Evolutionary conservation across 92 coral and sea anemone genomes (phyloP).

Genomic region (Metridium senile): DNA sequence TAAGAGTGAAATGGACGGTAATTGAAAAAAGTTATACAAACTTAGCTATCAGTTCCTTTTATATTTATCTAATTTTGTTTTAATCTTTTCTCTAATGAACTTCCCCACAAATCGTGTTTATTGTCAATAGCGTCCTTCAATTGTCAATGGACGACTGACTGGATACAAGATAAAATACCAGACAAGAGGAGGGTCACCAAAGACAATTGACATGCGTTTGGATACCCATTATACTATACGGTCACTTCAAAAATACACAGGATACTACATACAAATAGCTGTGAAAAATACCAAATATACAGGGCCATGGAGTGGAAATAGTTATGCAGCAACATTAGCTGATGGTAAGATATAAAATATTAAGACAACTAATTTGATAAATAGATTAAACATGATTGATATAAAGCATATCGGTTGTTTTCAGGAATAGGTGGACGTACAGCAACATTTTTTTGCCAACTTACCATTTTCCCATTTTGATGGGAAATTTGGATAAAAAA

Average conservation of each 20-base stretch:
- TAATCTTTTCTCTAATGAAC: background rate
- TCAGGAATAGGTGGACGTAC: too few species aligned
- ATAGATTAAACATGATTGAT: too few species aligned
- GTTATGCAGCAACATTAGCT: too few species aligned
- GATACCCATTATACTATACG: background rate
- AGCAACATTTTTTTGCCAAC: too few species aligned
- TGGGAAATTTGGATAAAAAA: too few species aligned
- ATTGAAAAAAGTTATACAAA: too few species aligned
- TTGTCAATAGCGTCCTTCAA: conserved; percentile 9
- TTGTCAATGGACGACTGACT: conserved; percentile 15
- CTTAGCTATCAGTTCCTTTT: background rate
- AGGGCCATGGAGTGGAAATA: background rate
- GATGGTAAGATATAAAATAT: background rate
- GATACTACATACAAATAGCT: background rate
- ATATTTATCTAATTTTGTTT: background rate
- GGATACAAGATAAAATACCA: conserved; percentile 14
- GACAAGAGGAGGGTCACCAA: background rate
- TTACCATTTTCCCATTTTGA: too few species aligned
- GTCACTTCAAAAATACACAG: background rate
- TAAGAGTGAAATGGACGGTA: background rate
- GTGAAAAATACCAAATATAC: background rate
- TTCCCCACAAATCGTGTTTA: background rate
- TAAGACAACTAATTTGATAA: background rate
- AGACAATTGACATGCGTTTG: conserved; percentile 1
- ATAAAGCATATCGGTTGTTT: too few species aligned